Conservation (phyloP, 2,113 vertebrate genomes). For the human (Homo sapiens) region DNA sequence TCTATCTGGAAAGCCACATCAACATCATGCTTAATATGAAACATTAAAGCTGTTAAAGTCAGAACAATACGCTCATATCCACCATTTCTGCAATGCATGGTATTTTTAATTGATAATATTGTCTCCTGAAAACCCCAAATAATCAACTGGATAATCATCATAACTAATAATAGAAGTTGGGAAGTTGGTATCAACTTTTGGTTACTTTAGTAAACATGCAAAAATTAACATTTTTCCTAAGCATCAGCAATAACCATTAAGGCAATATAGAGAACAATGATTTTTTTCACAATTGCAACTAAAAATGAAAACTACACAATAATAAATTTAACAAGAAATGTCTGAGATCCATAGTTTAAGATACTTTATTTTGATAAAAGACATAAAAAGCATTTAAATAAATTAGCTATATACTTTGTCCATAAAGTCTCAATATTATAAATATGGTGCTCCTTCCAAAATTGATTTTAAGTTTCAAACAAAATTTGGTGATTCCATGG, state of each 20-base stretch:
- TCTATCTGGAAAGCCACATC: neutral
- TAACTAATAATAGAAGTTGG: neutral
- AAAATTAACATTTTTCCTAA: neutral
- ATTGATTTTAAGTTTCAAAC: neutral
- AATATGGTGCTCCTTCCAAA: neutral
- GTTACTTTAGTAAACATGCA: neutral
- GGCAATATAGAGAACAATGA: neutral
- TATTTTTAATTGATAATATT: neutral
- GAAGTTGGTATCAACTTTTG: neutral
- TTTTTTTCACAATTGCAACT: neutral
- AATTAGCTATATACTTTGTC: neutral
- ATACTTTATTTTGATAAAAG: neutral
- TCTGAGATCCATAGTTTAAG: neutral
- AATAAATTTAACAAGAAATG: neutral
- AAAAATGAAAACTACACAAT: neutral
- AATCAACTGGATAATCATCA: neutral
- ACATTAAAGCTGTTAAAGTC: neutral
- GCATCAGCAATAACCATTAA: neutral
- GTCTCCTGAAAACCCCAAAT: neutral
- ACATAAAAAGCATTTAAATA: neutral
- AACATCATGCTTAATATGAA: neutral
- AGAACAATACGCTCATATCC: neutral
- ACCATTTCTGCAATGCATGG: neutral
- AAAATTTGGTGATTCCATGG: neutral
- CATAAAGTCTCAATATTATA: neutral